Percentiles rank a stretch among this genome's conserved stretches.
Conservation (phyloP, 2,888 invertebrate genomes). For the Amblyjoppa proteus region DNA sequence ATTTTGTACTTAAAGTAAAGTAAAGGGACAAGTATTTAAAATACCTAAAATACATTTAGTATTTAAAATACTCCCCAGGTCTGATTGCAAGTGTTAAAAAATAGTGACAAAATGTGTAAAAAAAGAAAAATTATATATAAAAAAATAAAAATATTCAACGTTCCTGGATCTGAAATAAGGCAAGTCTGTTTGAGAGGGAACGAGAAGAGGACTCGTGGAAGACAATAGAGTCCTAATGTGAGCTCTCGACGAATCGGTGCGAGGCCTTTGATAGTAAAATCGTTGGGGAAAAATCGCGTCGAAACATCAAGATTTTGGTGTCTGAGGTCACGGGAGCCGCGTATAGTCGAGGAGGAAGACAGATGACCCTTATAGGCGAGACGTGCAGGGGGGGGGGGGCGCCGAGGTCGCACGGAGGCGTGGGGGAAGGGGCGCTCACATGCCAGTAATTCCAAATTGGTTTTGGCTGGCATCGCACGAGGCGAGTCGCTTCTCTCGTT, state of each 20-base stretch:
- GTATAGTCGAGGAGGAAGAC: slow-evolving; percentile 8
- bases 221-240: slow-evolving; percentile 28
- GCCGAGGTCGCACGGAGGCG: slow-evolving; percentile 22
- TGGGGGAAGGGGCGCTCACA: slow-evolving; percentile 53
- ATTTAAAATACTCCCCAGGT: no score
- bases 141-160: not conserved
- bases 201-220: not conserved
- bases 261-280: not conserved
- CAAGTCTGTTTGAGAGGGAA: not conserved
- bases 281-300: not conserved
- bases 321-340: not conserved
- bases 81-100: no score
- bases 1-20: no score
- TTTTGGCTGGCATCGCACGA: slow-evolving; percentile 72
- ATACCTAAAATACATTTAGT: no score
- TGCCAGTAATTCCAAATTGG: slow-evolving; percentile 83
- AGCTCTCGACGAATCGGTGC: not conserved
- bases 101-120: no score
- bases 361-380: slow-evolving; percentile 3
- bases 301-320: slow-evolving; percentile 11
- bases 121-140: no score
- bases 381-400: not conserved
- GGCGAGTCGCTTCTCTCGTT: slow-evolving; percentile 37
- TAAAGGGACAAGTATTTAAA: no score
- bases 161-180: not conserved